Evolutionary conservation across 2,113 vertebrate species (phyloP).

Genomic region (Psammodynastes pulverulentus): DNA sequence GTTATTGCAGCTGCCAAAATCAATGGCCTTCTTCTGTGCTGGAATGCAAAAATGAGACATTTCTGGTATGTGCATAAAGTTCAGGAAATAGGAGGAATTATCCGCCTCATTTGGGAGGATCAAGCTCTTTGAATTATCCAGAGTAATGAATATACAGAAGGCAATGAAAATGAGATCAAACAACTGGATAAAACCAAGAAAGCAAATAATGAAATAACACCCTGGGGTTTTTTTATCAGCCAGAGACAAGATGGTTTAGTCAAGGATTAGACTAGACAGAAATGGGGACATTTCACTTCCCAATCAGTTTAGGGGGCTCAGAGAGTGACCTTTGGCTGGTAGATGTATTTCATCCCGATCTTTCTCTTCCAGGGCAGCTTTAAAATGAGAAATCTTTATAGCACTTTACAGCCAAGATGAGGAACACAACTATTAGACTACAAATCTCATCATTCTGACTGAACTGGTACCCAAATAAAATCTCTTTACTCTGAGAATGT

Average conservation of each 20-base stretch:
- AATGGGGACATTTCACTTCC: background rate
- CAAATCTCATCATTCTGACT: background rate
- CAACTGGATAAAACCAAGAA: background rate
- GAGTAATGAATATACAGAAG: background rate
- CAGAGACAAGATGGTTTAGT: background rate
- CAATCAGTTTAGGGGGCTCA: background rate
- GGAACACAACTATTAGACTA: background rate
- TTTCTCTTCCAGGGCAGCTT: background rate
- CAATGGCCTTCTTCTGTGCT: background rate
- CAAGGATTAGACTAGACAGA: background rate
- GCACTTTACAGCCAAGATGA: background rate
- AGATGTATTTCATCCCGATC: background rate
- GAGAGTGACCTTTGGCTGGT: background rate
- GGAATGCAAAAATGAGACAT: background rate
- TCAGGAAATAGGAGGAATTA: background rate
- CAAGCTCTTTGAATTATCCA: background rate
- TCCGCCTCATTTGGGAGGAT: background rate
- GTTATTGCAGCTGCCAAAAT: background rate
- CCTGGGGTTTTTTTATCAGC: background rate
- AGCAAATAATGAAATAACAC: background rate
- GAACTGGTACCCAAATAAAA: background rate
- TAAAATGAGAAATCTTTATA: background rate
- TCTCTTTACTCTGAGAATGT: background rate
- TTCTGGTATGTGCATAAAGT: background rate
- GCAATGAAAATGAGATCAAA: background rate